Evolutionary conservation across 1,140 invertebrate species (phyloP).

Genomic region (Polypedilum vanderplanki): DNA sequence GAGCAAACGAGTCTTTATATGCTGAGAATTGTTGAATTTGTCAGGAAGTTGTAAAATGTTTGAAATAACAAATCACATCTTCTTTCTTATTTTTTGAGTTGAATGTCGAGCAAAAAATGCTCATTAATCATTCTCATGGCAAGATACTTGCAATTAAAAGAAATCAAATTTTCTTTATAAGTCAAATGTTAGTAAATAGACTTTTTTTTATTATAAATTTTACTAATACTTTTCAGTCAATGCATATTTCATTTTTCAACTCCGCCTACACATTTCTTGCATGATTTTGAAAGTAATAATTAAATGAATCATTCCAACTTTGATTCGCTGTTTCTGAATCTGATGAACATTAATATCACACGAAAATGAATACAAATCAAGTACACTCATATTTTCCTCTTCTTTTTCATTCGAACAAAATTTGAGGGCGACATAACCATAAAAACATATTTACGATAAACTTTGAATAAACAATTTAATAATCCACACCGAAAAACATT

Average conservation of each 20-base stretch:
- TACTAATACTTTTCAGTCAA: background rate
- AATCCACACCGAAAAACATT: slow-evolving; percentile 28
- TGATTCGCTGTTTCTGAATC: background rate
- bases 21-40: background rate
- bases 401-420: background rate
- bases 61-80: slow-evolving; percentile 6
- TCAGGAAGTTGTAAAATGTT: slow-evolving; percentile 5
- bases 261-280: slow-evolving; percentile 12
- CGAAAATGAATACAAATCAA: slow-evolving; percentile 24
- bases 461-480: slow-evolving; percentile 27
- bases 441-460: background rate
- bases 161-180: too few relatives aligned
- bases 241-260: background rate
- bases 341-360: background rate
- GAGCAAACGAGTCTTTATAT: too few relatives aligned
- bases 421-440: slow-evolving; percentile 10
- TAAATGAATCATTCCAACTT: slow-evolving; percentile 25
- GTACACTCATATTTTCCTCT: background rate
- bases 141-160: too few relatives aligned
- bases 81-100: background rate
- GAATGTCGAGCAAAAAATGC: too few relatives aligned
- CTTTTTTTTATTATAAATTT: too few relatives aligned
- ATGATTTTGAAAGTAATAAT: slow-evolving; percentile 27
- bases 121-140: background rate
- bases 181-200: too few relatives aligned